Percentiles rank a stretch among this genome's conserved stretches.
Conservation (phyloP, 2,113 vertebrate genomes). For the Helogale parvula region DNA sequence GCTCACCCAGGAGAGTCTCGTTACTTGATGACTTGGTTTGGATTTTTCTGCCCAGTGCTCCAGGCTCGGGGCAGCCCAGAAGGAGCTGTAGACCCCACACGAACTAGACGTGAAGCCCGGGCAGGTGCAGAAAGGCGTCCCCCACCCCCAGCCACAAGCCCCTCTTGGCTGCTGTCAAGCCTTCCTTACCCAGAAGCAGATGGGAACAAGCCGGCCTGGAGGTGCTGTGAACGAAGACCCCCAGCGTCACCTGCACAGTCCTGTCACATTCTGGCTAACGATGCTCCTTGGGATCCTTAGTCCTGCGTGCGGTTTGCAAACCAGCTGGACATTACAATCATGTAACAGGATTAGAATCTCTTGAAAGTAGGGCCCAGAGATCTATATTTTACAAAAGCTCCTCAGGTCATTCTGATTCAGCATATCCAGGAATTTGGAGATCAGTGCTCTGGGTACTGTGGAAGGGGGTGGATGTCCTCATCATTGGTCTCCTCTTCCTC, state of each 20-base stretch:
- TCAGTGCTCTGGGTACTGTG: background rate
- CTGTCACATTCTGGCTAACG: background rate
- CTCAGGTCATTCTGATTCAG: background rate
- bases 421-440: background rate
- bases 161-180: background rate
- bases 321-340: background rate
- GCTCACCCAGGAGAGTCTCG: background rate
- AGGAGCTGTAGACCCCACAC: background rate
- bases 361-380: background rate
- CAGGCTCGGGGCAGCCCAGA: background rate
- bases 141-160: background rate
- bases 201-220: background rate
- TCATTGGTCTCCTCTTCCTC: too few species aligned
- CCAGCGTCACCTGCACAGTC: too few species aligned
- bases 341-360: conserved; percentile 1
- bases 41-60: background rate
- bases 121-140: background rate
- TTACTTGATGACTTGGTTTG: background rate
- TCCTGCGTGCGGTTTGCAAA: background rate
- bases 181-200: background rate
- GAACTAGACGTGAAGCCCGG: background rate
- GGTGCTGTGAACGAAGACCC: background rate
- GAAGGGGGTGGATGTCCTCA: too few species aligned
- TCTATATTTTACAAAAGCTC: background rate
- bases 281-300: background rate